Percentiles rank a stretch among this genome's conserved stretches.
phyloP scores from a whole-genome alignment of 1,140 invertebrate species.

The Tetramorium alpestre region DNA sequence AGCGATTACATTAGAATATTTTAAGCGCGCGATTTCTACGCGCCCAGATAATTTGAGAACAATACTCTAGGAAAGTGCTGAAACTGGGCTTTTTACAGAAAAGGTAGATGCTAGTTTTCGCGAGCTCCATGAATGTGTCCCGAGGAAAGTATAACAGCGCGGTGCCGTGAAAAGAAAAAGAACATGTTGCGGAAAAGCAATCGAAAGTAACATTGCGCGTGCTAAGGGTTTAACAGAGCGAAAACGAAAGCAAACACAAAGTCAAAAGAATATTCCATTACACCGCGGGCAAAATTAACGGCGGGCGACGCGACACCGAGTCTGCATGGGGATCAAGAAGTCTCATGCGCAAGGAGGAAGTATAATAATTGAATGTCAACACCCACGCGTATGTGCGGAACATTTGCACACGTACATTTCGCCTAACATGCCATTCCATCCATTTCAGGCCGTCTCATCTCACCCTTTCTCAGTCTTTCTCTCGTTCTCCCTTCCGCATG shows the following conservation, averaged over 20 bases:
- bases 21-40: conserved; percentile 28
- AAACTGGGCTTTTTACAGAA: background rate
- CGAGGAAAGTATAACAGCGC: conserved; percentile 25
- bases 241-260: conserved; percentile 48
- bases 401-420: conserved; percentile 51
- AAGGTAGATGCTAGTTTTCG: background rate
- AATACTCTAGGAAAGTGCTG: background rate
- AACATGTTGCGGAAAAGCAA: conserved; percentile 26
- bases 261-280: conserved; percentile 38
- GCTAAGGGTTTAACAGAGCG: conserved; percentile 50
- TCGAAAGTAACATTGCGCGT: conserved; percentile 34
- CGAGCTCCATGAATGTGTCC: background rate
- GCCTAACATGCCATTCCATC: conserved; percentile 40
- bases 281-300: conserved; percentile 6
- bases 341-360: conserved; percentile 29
- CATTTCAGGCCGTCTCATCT: conserved; percentile 45
- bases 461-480: conserved; percentile 24
- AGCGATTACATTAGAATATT: conserved; percentile 40
- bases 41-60: background rate
- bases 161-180: background rate
- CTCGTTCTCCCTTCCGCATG: background rate
- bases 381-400: conserved; percentile 29
- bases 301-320: background rate
- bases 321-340: conserved; percentile 8
- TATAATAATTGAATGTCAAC: conserved; percentile 65